Conservation (phyloP, 2,888 invertebrate genomes). For the Ochropleura leucogaster region DNA sequence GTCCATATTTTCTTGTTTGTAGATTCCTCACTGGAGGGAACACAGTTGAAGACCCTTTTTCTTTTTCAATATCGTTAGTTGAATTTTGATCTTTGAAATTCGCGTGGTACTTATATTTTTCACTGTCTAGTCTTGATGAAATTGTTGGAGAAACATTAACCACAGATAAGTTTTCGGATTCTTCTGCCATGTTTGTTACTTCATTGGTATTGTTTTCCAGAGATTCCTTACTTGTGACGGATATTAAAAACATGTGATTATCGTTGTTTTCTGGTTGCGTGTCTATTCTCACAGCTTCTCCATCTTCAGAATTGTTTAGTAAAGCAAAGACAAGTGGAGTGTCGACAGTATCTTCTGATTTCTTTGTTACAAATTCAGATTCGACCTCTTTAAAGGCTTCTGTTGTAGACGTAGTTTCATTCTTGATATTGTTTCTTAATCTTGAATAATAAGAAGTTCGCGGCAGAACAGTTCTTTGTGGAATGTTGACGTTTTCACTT, state of each 20-base stretch:
- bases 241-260: constrained; percentile 78
- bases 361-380: constrained; percentile 70
- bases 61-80: constrained; percentile 67
- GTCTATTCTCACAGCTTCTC: constrained; percentile 56
- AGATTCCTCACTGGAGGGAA: constrained; percentile 82
- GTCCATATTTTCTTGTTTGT: constrained; percentile 81
- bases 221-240: constrained; percentile 83
- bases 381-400: constrained; percentile 60
- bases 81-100: constrained; percentile 79
- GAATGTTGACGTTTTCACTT: constrained; percentile 57
- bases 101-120: constrained; percentile 83
- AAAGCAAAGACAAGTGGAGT: constrained; percentile 82
- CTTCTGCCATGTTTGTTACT: constrained; percentile 71
- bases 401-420: constrained; percentile 67
- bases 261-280: constrained; percentile 66
- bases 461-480: constrained; percentile 74
- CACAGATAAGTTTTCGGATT: constrained; percentile 74
- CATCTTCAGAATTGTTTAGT: constrained; percentile 74
- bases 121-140: constrained; percentile 65
- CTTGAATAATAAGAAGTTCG: constrained; percentile 84
- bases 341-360: constrained; percentile 75
- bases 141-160: constrained; percentile 70
- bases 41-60: constrained; percentile 71
- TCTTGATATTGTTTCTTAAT: constrained; percentile 73
- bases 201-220: constrained; percentile 79